Evolutionary conservation across 1,140 invertebrate species (phyloP).

Genomic region (Maniola jurtina): DNA sequence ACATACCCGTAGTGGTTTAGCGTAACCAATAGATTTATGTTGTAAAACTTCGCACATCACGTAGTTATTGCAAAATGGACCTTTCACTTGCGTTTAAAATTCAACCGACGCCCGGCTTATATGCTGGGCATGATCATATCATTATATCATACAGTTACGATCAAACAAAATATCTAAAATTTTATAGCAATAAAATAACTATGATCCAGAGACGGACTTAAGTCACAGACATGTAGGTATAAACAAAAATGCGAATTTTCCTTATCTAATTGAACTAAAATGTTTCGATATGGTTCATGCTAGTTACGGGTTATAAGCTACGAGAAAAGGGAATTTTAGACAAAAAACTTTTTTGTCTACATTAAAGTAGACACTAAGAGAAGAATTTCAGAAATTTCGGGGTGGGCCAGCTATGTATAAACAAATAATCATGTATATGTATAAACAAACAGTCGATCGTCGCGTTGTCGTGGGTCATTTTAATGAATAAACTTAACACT

Average conservation of each 20-base stretch:
- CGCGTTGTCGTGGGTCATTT: conserved; percentile 3
- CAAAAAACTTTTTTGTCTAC: too few species aligned
- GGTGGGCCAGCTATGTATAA: too few species aligned
- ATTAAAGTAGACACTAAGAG: too few species aligned
- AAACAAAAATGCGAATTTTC: too few species aligned
- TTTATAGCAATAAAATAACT: not conserved
- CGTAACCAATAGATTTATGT: conserved; percentile 9
- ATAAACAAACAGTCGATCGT: not conserved
- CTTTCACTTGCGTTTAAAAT: conserved; percentile 14
- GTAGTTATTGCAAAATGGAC: conserved; percentile 13
- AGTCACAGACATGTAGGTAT: too few species aligned
- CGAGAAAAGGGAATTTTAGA: too few species aligned
- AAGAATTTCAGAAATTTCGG: too few species aligned
- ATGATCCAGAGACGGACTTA: too few species aligned
- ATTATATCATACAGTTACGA: conserved; percentile 7
- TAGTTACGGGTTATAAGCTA: too few species aligned
- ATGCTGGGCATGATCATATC: conserved; percentile 10
- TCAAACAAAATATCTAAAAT: not conserved
- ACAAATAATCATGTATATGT: not conserved
- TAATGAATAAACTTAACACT: conserved; percentile 19
- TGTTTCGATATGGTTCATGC: too few species aligned
- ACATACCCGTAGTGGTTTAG: not conserved
- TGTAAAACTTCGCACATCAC: conserved; percentile 12
- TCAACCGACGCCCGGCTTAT: conserved; percentile 6
- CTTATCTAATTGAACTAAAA: too few species aligned